Evolutionary conservation across 2,113 vertebrate genomes (phyloP).

Genomic region (Cervus canadensis): DNA sequence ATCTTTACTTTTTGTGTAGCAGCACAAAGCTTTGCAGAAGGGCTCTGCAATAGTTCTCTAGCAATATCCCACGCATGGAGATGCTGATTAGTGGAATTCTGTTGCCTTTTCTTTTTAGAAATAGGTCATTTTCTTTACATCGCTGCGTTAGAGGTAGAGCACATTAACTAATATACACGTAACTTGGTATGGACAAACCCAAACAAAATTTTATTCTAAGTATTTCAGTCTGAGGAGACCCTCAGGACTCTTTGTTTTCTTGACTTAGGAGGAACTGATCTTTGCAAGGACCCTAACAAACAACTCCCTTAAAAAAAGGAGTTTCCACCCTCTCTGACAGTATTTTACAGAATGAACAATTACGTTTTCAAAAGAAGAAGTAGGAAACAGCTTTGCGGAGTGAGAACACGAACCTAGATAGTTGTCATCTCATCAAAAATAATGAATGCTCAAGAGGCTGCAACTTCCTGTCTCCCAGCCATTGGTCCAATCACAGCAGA

Average conservation of each 20-base stretch:
- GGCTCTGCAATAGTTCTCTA: slow-evolving; percentile 70
- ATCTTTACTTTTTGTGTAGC: slow-evolving; percentile 83
- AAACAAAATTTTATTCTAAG: not conserved
- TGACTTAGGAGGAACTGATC: not conserved
- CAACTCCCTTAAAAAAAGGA: slow-evolving; percentile 45
- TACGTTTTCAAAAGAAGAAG: slow-evolving; percentile 52
- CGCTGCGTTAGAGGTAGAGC: slow-evolving; percentile 55
- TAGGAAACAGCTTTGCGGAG: slow-evolving; percentile 73
- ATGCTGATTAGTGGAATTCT: slow-evolving; percentile 69
- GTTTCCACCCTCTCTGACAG: slow-evolving; percentile 57
- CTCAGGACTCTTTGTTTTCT: not conserved
- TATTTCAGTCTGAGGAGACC: not conserved
- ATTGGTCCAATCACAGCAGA: slow-evolving; percentile 79
- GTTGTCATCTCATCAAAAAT: slow-evolving; percentile 89
- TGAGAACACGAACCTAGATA: slow-evolving; percentile 73
- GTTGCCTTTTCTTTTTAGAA: slow-evolving; percentile 67
- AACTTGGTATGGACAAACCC: not conserved
- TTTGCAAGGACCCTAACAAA: not conserved
- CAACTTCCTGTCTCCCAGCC: slow-evolving; percentile 78
- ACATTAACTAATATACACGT: slow-evolving; percentile 50
- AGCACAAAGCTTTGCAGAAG: slow-evolving; percentile 81
- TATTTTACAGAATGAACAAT: slow-evolving; percentile 71
- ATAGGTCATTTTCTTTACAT: slow-evolving; percentile 64
- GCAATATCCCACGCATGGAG: slow-evolving; percentile 71
- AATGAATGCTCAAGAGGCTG: slow-evolving; percentile 88